phyloP scores from a whole-genome alignment of 1,140 invertebrate genomes.

The Drosophila cardini region DNA sequence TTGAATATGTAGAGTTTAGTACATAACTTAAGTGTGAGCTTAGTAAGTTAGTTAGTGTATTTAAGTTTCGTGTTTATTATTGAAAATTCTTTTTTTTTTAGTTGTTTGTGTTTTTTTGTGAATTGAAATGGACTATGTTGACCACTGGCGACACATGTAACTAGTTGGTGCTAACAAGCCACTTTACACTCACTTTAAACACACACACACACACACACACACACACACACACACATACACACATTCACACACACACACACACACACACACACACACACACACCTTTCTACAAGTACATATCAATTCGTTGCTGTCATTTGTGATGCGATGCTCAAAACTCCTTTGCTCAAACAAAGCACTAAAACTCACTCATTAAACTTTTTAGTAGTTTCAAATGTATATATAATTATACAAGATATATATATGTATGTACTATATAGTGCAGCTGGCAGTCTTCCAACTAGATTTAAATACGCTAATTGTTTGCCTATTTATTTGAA shows the following conservation, averaged over 20 bases:
- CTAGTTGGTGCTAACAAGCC: slow-evolving; percentile 44
- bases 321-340: slow-evolving; percentile 48
- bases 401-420: background rate
- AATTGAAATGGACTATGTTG: slow-evolving; percentile 20
- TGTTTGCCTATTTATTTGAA: slow-evolving; percentile 75
- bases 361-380: slow-evolving; percentile 24
- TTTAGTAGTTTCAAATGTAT: slow-evolving; percentile 2
- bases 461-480: slow-evolving; percentile 59
- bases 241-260: slow-evolving; percentile 1
- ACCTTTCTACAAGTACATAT: slow-evolving; percentile 49
- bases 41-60: background rate
- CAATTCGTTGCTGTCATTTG: slow-evolving; percentile 67
- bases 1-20: too few relatives aligned
- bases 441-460: slow-evolving; percentile 25
- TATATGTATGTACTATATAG: background rate
- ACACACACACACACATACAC: slow-evolving; percentile 19
- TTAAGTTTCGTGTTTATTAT: background rate
- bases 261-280: background rate
- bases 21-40: too few relatives aligned
- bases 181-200: slow-evolving; percentile 32
- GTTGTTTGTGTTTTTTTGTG: background rate
- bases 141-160: slow-evolving; percentile 39
- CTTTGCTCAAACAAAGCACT: slow-evolving; percentile 24
- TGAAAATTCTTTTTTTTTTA: background rate
- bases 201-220: slow-evolving; percentile 4